Conservation (phyloP, 2,888 invertebrate genomes). For the Hypolimnas misippus region DNA sequence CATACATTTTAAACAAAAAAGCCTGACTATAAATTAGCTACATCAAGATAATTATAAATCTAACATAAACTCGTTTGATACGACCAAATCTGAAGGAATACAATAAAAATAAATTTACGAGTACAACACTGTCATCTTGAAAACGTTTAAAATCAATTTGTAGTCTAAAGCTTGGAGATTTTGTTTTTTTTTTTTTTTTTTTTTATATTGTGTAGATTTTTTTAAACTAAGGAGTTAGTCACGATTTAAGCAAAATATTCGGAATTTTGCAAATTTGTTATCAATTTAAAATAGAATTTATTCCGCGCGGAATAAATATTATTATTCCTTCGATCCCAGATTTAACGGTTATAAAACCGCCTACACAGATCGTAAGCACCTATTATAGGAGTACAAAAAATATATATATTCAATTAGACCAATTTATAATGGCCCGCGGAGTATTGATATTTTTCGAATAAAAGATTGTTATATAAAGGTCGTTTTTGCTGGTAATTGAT, state of each 20-base stretch:
- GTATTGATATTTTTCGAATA: constrained; percentile 12
- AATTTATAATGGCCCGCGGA: constrained; percentile 17
- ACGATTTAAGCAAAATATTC: not conserved
- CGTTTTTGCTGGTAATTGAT: constrained; percentile 11
- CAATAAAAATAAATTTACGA: not conserved
- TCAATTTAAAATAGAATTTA: not conserved
- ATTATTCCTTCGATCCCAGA: not conserved
- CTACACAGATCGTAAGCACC: constrained; percentile 24
- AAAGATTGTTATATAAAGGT: not conserved
- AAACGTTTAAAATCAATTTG: not conserved
- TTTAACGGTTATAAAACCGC: constrained; percentile 14
- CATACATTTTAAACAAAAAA: too few species aligned
- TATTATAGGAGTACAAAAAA: constrained; percentile 17
- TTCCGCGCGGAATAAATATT: not conserved
- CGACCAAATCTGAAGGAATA: too few species aligned
- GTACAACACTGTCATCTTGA: not conserved
- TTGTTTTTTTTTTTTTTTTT: too few species aligned
- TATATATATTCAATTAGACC: constrained; percentile 19
- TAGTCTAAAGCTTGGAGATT: not conserved
- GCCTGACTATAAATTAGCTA: too few species aligned
- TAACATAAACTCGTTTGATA: too few species aligned
- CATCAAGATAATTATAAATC: too few species aligned
- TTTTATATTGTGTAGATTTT: not conserved
- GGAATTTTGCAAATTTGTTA: not conserved
- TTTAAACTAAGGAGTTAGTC: not conserved